A percentile compares a stretch with the other conserved stretches of the same genome.
Conservation (phyloP, 2,888 invertebrate species). For the Phyllotreta cruciferae region DNA sequence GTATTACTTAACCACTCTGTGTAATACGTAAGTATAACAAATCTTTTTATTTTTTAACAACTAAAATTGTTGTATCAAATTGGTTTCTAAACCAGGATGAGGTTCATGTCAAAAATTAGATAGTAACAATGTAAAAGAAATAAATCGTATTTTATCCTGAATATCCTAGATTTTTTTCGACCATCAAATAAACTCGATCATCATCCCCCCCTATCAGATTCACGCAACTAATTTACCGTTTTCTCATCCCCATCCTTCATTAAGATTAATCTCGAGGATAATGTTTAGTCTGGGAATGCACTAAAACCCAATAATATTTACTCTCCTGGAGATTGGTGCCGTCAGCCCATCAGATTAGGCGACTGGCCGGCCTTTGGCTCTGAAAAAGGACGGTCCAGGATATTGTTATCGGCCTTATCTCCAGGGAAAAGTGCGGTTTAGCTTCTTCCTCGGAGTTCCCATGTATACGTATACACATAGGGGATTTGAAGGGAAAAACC, state of each 20-base stretch:
- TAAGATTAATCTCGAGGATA: slow-evolving; percentile 41
- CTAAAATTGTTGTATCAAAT: too few relatives aligned
- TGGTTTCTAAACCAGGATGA: too few relatives aligned
- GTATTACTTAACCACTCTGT: too few relatives aligned
- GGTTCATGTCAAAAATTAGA: too few relatives aligned
- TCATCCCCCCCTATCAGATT: slow-evolving; percentile 26
- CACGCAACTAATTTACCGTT: slow-evolving; percentile 31
- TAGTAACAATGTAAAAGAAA: too few relatives aligned
- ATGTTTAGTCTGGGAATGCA: slow-evolving; percentile 41
- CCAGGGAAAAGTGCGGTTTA: slow-evolving; percentile 41
- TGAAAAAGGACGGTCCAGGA: slow-evolving; percentile 24
- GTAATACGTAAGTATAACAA: too few relatives aligned
- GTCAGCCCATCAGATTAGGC: slow-evolving; percentile 40
- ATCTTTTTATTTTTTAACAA: too few relatives aligned
- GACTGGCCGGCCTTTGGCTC: slow-evolving; percentile 28
- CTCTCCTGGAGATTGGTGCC: slow-evolving; percentile 41
- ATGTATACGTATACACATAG: slow-evolving; percentile 10
- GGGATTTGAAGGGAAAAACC: slow-evolving; percentile 23
- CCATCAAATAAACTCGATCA: slow-evolving; percentile 24
- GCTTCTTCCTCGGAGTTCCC: slow-evolving; percentile 38
- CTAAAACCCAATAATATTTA: slow-evolving; percentile 47
- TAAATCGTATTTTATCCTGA: too few relatives aligned
- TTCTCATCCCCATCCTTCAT: slow-evolving; percentile 32
- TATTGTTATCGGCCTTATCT: slow-evolving; percentile 45
- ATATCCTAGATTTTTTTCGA: too few relatives aligned